A percentile compares a stretch with the other conserved stretches of the same genome.
These are phyloP conservation scores for Rhabdophis nuchalis DNA, from an alignment of 2,797 vertebrate genomes.

Conservation along the genomic window DNA sequence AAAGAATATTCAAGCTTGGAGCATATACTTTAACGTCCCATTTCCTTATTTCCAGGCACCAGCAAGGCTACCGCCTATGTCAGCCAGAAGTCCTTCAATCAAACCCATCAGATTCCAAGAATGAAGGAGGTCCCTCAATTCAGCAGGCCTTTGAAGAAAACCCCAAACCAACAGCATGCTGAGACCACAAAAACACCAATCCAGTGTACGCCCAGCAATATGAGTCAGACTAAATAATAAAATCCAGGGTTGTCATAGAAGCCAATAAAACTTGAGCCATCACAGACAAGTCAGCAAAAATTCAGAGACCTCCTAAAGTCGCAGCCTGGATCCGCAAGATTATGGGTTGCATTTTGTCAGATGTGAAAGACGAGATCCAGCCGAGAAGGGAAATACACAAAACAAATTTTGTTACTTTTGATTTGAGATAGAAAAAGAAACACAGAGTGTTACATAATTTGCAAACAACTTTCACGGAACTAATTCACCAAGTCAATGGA, in stretches of 20 bases:
- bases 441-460: background rate
- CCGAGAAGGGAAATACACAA: background rate
- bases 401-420: background rate
- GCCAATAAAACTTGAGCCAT: background rate
- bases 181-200: background rate
- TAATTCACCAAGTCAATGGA: background rate
- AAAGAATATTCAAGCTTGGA: background rate
- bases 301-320: background rate
- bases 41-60: background rate
- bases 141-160: background rate
- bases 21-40: no score
- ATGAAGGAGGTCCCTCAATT: background rate
- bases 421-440: background rate
- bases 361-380: background rate
- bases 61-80: background rate
- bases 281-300: background rate
- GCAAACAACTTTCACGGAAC: background rate
- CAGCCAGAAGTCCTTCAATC: background rate
- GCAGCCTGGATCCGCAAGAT: background rate
- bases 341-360: background rate
- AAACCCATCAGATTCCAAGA: background rate
- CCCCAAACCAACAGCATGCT: background rate
- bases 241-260: background rate
- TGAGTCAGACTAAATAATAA: background rate
- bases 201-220: background rate